These are phyloP conservation scores for Drosophila navojoa DNA, from an alignment of 1,140 invertebrate species.

Conservation along the genomic window DNA sequence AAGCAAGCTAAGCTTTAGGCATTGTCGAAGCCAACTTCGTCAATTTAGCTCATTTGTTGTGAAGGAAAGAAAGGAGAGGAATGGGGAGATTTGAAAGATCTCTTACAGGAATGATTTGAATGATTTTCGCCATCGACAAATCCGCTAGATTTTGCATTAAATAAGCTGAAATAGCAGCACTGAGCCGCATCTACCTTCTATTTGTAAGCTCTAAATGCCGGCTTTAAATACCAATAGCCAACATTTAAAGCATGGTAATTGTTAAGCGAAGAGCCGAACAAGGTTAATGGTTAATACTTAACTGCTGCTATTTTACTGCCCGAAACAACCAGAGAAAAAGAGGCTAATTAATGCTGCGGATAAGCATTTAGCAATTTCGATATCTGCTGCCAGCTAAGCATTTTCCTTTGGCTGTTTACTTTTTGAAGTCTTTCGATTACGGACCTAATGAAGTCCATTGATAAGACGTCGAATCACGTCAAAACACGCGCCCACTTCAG, in stretches of 20 bases:
- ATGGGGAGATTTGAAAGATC: no score
- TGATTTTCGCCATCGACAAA: no score
- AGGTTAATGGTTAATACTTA: conserved; percentile 43
- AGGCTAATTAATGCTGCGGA: conserved; percentile 29
- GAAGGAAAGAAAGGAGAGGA: no score
- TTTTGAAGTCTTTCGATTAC: no score
- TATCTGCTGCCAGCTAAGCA: background rate
- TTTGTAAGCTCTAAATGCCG: background rate
- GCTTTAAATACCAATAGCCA: conserved; percentile 33
- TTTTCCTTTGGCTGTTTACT: no score
- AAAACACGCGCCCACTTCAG: conserved; percentile 31
- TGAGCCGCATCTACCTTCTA: background rate
- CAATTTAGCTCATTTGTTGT: no score
- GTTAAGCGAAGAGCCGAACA: conserved; percentile 22
- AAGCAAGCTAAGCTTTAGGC: background rate
- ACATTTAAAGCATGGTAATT: conserved; percentile 25
- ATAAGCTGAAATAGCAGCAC: background rate
- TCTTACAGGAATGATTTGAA: no score
- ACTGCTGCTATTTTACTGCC: conserved; percentile 14
- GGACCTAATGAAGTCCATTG: background rate
- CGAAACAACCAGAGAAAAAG: background rate
- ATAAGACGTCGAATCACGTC: background rate
- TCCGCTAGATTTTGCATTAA: background rate
- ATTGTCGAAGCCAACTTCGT: no score
- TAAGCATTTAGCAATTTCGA: background rate